Evolutionary conservation across 2,888 invertebrate genomes (phyloP), one percentile per base, ranked within the genome.

Genomic region (Pyrocoelia pectoralis): DNA sequence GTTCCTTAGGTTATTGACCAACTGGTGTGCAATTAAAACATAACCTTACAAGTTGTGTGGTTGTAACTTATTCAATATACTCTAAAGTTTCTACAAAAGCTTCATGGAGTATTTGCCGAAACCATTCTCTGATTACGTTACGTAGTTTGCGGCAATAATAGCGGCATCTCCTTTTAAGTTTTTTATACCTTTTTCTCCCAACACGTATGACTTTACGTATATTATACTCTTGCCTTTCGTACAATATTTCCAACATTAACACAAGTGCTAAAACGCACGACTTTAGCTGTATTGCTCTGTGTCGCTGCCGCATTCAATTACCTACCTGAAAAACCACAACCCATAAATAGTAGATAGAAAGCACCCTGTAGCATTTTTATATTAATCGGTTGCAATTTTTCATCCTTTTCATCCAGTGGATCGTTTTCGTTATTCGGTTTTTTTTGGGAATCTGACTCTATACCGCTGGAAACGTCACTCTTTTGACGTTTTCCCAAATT

Each of bases 291-390:
- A 24, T 24, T 5, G 3, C 24, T 24, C 8, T 24, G 8, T 24
- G n/a, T 33, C 10, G 2, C n/a, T 5, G 24, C 6, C 6, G 24
- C 24, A 24, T 24, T 24, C 4, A 6, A 6, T 52, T 19, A 18
- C 8, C 19, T 76, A 87, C 88, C 86, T 74, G 90, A 87, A 48
- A 87, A 74, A 6, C 84, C 74, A 73, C 87, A 84, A 17, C 91
- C 92, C 49, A 89, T 84, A 6, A 87, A 82, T 5, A 91, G 82
- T 38, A 90, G 83, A 75, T 89, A 89, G 77, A 92, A 92, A 3
- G 90, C 89, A 2, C 91, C 91, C 65, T 89, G 88, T 0, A 92
- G 77, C 88, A 90, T 91, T 72, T 87, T 85, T 58, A 91, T 80
- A 52, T 87, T 89, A 10, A 92, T 85, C 0, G 91, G 89, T 68